phyloP scores from a whole-genome alignment of 2,888 invertebrate genomes.

The Eretmocerus hayati region DNA sequence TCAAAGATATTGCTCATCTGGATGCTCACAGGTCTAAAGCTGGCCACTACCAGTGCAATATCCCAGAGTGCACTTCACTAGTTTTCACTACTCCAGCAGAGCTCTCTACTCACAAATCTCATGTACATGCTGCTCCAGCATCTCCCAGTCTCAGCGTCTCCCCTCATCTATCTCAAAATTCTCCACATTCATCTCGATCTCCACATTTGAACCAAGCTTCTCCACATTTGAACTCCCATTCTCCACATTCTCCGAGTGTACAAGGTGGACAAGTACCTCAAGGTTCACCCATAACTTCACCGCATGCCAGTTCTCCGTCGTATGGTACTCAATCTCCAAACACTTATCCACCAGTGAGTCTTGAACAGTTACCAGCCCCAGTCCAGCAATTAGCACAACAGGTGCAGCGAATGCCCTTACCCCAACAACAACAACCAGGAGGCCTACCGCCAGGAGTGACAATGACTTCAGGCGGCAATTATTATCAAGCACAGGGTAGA shows the following conservation, averaged over 20 bases:
- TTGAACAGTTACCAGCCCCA: conserved; percentile 43
- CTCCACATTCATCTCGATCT: conserved; percentile 32
- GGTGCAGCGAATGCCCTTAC: conserved; percentile 44
- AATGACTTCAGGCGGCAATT: conserved; percentile 39
- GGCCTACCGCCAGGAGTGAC: conserved; percentile 40
- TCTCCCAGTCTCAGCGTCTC: conserved; percentile 29
- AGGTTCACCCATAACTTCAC: conserved; percentile 36
- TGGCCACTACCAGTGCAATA: conserved; percentile 52
- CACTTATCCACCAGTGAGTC: conserved; percentile 37
- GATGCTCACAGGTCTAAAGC: conserved; percentile 53
- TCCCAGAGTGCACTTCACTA: conserved; percentile 40
- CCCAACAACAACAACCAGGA: conserved; percentile 37
- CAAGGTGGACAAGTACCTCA: conserved; percentile 22
- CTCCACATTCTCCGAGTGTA: conserved; percentile 26
- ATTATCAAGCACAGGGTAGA: conserved; percentile 46
- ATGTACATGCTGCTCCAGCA: conserved; percentile 36
- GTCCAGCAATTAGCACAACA: conserved; percentile 45
- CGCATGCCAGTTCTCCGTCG: conserved; percentile 36
- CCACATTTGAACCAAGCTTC: conserved; percentile 30
- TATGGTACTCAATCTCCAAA: conserved; percentile 26
- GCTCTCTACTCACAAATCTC: conserved; percentile 39
- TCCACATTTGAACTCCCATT: conserved; percentile 32
- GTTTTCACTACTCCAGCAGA: conserved; percentile 37
- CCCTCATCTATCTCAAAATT: conserved; percentile 27
- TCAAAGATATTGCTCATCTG: conserved; percentile 51